phyloP scores from a whole-genome alignment of 2,888 invertebrate genomes.

The Plagiodera versicolora region DNA sequence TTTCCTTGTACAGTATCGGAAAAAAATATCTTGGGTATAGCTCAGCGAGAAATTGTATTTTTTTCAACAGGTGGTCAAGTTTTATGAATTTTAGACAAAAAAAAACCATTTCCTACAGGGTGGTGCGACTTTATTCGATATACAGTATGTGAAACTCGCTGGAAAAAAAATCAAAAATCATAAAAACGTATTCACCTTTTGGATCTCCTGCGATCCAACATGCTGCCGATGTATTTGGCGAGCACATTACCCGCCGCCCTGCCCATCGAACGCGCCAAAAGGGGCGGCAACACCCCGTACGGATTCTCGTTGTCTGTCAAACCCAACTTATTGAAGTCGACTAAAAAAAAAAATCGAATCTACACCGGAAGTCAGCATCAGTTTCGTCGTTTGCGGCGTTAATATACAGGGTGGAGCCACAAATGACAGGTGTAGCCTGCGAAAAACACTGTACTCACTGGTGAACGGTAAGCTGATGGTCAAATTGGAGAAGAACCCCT shows the following conservation, averaged over 20 bases:
- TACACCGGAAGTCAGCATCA: no score
- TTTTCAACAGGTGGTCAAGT: no score
- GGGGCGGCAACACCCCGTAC: constrained; percentile 75
- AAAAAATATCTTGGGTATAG: no score
- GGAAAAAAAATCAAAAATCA: no score
- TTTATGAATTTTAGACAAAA: no score
- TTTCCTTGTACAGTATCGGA: no score
- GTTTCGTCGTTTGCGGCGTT: no score
- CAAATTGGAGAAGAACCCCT: constrained; percentile 82
- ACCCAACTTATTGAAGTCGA: constrained; percentile 83
- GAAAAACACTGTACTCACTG: constrained; percentile 62
- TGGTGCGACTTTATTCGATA: no score
- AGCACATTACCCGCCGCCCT: constrained; percentile 69
- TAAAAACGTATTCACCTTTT: constrained; percentile 46
- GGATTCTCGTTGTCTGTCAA: constrained; percentile 89
- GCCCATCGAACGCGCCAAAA: constrained; percentile 76
- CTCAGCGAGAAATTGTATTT: no score
- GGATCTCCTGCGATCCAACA: constrained; percentile 64
- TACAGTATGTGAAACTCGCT: no score
- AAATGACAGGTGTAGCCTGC: not conserved
- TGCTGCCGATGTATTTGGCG: constrained; percentile 73
- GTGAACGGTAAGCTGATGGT: constrained; percentile 82
- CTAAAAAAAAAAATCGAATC: no score
- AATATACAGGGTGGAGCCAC: not conserved
- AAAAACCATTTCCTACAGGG: no score